A percentile compares a stretch with the other conserved stretches of the same genome.
Conservation (phyloP, 1,140 invertebrate species). For the Drosophila pectinifera region DNA sequence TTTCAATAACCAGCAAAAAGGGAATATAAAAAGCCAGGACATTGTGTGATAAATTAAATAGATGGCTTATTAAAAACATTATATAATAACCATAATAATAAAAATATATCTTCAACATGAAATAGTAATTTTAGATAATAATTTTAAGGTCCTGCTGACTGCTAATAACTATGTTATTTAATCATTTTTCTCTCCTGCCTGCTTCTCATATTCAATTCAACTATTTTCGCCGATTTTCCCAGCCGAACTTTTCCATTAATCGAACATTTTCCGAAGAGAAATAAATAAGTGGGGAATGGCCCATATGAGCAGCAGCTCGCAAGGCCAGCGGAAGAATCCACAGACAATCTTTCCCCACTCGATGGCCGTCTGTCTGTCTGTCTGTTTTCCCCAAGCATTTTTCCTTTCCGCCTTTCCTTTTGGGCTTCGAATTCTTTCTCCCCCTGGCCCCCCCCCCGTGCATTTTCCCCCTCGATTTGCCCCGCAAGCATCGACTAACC, state of each 20-base stretch:
- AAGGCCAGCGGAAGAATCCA: neutral
- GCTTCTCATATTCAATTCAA: neutral
- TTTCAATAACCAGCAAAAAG: neutral
- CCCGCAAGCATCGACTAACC: slow-evolving; percentile 49
- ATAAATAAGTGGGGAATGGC: slow-evolving; percentile 24
- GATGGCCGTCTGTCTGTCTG: slow-evolving; percentile 2
- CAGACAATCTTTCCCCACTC: slow-evolving; percentile 16
- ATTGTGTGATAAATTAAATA: neutral
- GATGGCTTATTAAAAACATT: neutral
- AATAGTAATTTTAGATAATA: no score
- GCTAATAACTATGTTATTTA: no score
- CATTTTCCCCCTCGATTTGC: slow-evolving; percentile 1
- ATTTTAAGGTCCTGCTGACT: neutral
- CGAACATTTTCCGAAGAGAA: slow-evolving; percentile 7
- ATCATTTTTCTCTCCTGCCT: neutral
- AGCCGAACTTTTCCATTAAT: slow-evolving; percentile 19
- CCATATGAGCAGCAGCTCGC: neutral
- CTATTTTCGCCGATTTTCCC: neutral
- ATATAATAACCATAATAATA: no score
- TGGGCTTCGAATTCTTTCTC: neutral
- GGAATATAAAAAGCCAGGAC: no score
- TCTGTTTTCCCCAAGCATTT: slow-evolving; percentile 10
- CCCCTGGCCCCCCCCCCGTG: neutral
- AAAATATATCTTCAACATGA: no score
- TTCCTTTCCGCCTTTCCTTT: neutral